Evolutionary conservation across 2,797 vertebrate species (phyloP).

Genomic region (Rhadinocentrus ornatus): DNA sequence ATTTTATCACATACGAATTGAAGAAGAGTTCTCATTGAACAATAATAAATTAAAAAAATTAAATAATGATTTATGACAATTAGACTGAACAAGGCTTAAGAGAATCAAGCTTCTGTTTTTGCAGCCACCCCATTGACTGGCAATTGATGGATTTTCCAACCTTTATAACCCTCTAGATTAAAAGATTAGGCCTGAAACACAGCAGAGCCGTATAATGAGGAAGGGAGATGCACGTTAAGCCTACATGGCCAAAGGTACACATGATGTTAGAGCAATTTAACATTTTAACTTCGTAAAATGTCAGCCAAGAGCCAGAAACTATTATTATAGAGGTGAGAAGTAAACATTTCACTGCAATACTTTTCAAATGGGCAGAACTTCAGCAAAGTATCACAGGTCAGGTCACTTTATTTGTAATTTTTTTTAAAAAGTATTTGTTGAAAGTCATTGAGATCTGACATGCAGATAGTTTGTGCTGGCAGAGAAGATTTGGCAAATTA

Average conservation of each 20-base stretch:
- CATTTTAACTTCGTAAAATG: background rate
- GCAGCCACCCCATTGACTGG: background rate
- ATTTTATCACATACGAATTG: constrained; percentile 1
- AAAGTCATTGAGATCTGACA: too few species aligned
- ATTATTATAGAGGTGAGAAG: too few species aligned
- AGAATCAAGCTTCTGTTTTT: constrained; percentile 4
- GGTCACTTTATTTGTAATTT: too few species aligned
- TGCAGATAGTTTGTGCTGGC: too few species aligned
- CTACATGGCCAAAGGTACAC: too few species aligned
- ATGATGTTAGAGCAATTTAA: background rate
- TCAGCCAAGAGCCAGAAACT: too few species aligned
- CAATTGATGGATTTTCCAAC: background rate
- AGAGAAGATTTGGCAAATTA: too few species aligned
- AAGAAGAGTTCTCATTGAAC: background rate
- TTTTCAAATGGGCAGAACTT: too few species aligned
- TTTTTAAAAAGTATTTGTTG: too few species aligned
- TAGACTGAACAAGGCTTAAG: constrained; percentile 1
- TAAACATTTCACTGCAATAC: too few species aligned
- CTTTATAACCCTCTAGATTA: constrained; percentile 1
- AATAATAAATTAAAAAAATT: too few species aligned
- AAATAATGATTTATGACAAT: constrained; percentile 15
- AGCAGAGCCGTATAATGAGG: background rate
- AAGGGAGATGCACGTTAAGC: background rate
- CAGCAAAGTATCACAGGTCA: too few species aligned
- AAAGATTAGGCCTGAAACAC: background rate